Conservation (phyloP, 2,888 invertebrate species). For the Lasius fuliginosus region DNA sequence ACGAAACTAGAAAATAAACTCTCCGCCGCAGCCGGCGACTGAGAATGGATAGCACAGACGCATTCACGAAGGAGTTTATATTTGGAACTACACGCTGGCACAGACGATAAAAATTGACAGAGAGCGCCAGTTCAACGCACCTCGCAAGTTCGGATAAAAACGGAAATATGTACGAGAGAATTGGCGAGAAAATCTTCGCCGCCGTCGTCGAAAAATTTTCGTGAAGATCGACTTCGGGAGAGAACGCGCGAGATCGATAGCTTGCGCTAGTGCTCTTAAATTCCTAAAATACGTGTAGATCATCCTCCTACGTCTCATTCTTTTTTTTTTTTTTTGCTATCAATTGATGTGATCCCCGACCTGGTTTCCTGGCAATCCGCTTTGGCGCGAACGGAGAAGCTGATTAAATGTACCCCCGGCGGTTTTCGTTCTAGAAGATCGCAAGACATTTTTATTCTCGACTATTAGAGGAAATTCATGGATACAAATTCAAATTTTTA, state of each 20-base stretch:
- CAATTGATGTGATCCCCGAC: constrained; percentile 43
- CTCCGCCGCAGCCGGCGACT: constrained; percentile 53
- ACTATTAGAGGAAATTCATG: background rate
- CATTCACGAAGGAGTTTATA: constrained; percentile 79
- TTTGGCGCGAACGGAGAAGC: constrained; percentile 34
- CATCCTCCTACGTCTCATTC: constrained; percentile 1
- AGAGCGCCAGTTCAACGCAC: constrained; percentile 75
- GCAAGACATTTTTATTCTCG: background rate
- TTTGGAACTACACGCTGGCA: constrained; percentile 78
- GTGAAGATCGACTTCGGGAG: background rate
- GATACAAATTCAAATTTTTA: background rate
- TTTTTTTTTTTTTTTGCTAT: constrained; percentile 12
- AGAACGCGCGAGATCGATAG: constrained; percentile 1
- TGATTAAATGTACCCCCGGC: constrained; percentile 45
- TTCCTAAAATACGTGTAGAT: constrained; percentile 33
- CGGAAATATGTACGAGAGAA: background rate
- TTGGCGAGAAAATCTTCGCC: background rate
- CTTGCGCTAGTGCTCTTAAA: constrained; percentile 6
- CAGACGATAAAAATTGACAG: constrained; percentile 72
- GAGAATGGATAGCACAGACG: constrained; percentile 71
- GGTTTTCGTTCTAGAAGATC: constrained; percentile 12
- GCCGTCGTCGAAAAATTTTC: constrained; percentile 15
- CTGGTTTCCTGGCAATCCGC: constrained; percentile 50
- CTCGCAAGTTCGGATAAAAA: constrained; percentile 37
- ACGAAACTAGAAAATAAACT: constrained; percentile 80